Base-by-base conservation (phyloP, 2,888 invertebrate species). In the Nephrotoma appendiculata region DNA sequence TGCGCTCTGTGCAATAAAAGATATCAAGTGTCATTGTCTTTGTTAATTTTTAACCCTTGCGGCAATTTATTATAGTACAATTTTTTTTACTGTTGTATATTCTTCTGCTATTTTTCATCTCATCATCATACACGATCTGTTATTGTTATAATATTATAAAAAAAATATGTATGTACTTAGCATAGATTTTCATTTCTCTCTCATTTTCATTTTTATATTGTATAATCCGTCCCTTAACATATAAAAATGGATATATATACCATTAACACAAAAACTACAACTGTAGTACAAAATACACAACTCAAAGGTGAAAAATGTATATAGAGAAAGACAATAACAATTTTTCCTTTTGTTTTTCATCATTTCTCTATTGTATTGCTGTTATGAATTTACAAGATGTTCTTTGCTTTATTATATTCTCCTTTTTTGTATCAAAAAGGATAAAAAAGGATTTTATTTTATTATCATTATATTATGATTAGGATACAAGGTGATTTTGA, bases 21-120 rank as follows among this genome's bases (percentile, higher is more conserved):
- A 84, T 84, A 84, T 84, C 42, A 84, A 85, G 85, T 85, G 44
- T 85, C 85, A 85, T 85, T 85, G 85, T 85, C 85, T 44, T 85
- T 85, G 85, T 85, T 85, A 85, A 85, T 85, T 85, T 84, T 85
- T 85, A 85, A 85, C 85, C 85, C 85, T 44, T 85, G 44, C 44
- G 85, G 85, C 85, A 85, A 85, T 85, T 44, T 85, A 85, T 85
- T 84, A 84, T 84, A 83, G n/a, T 42, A 84, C n/a, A 84, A 7
- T 41, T 42, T 84, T 43, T 84, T 42, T 84, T 9, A 3, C 43
- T 43, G 41, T 41, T 84, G n/a, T 42, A 31, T 31, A 7, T 71
- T 71, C 7, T 71, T 31, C 7, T 31, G 11, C 52, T 12, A 31
- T 71, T 71, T 71, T 71, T 71, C 71, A 71, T 71, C 71, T 71